A percentile compares a stretch with the other conserved stretches of the same genome.
These are phyloP conservation scores for Phataginus tetradactyla DNA, from an alignment of 2,797 vertebrate genomes.

Conservation along the genomic window DNA sequence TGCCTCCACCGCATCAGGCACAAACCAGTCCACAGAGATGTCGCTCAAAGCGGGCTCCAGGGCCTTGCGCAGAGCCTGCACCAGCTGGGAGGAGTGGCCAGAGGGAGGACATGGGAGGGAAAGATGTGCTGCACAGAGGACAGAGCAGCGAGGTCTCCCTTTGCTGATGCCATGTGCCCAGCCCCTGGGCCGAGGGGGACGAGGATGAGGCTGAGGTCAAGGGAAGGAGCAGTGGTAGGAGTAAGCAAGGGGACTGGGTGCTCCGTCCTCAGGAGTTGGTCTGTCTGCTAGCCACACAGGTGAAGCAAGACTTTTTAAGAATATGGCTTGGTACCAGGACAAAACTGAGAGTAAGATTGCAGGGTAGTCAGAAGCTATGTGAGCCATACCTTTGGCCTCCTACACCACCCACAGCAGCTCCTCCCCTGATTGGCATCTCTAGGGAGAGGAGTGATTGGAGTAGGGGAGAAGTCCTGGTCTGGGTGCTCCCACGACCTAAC, in stretches of 20 bases:
- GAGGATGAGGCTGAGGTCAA: not conserved
- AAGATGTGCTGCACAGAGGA: not conserved
- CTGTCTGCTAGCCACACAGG: not conserved
- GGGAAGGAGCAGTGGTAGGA: not conserved
- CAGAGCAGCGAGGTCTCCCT: accelerated
- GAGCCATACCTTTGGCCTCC: not conserved
- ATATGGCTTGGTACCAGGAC: not conserved
- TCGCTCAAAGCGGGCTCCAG: constrained; percentile 96
- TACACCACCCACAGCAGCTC: not conserved
- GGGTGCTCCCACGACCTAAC: not conserved
- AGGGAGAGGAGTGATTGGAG: not conserved
- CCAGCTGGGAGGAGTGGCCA: constrained; percentile 87
- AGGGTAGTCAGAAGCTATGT: not conserved
- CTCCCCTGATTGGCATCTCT: not conserved
- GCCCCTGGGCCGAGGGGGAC: not conserved
- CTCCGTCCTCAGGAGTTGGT: not conserved
- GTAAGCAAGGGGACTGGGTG: not conserved
- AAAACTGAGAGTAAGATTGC: not conserved
- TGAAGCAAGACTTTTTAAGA: not conserved
- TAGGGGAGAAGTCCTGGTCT: not conserved
- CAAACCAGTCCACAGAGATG: constrained; percentile 98
- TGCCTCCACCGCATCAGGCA: constrained; percentile 97
- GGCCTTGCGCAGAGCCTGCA: constrained; percentile 96
- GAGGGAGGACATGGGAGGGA: not conserved
- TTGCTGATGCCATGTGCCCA: not conserved